Conservation (phyloP, 1,140 invertebrate species). For the Drosophila nasuta region DNA sequence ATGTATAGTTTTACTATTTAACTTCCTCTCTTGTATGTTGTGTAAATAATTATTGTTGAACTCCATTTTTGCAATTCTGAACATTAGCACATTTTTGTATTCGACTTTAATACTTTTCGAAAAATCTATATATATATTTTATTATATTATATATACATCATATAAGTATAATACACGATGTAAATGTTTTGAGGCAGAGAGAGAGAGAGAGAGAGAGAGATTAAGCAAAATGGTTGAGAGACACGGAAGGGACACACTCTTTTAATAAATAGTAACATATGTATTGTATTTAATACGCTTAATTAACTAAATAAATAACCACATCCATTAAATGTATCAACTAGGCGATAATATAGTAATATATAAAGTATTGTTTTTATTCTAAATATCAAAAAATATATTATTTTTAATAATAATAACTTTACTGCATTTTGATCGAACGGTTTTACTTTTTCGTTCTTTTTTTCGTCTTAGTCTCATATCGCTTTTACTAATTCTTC, state of each 20-base stretch:
- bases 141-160: background rate
- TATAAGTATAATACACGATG: background rate
- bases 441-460: no score
- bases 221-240: no score
- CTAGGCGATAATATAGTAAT: no score
- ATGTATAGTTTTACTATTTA: background rate
- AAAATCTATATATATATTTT: background rate
- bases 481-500: no score
- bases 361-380: no score
- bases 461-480: no score
- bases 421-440: no score
- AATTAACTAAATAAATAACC: conserved; percentile 45
- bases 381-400: no score
- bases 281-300: conserved; percentile 23
- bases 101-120: no score
- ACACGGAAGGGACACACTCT: conserved; percentile 14
- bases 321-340: conserved; percentile 45
- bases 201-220: no score
- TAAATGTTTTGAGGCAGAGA: background rate
- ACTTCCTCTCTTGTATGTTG: background rate
- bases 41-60: background rate
- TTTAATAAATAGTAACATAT: conserved; percentile 2
- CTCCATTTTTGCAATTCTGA: background rate
- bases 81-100: no score
- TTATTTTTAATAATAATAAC: no score